Base-by-base conservation (phyloP, 2,113 vertebrate genomes). In the Haemorhous mexicanus region DNA sequence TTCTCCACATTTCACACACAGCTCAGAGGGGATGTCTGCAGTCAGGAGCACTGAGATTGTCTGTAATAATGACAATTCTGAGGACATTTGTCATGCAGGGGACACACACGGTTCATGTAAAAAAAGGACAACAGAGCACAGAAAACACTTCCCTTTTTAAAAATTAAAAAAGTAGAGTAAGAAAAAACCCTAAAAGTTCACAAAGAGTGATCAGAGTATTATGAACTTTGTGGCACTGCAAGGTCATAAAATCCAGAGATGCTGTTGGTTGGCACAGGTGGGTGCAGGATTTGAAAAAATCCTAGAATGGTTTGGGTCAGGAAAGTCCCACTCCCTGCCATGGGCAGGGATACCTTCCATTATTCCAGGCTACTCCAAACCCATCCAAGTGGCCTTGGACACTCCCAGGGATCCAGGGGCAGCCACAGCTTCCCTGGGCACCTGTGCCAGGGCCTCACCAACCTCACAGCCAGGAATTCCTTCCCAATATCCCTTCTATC, bases 401-500 rank as follows among this genome's bases (percentile, higher is more conserved):
- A 33, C 10, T 50, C 0, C 26, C 58, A 80, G 76, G 35, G 43
- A 73, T 64, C 50, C 50, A 66, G 35, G 35, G 3, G 2, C 85
- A 88, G 67, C 26, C 67, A 49, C 67, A 80, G 76, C 35, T 58
- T 11, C 67, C 50, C 86, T 66, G 50, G 50, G 6, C 0, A 43
- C 0, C 35, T 43, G 0, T 13, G 4, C 43, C 43, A 27, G 35
- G 5, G 3, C 3, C 26, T 50, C 17, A 0, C 7, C 43, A 37
- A 10, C 15, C 15, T 66, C 43, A 1, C 12, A 81, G 37, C 0
- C 0, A 76, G 0, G 0, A 67, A 73, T 73, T 66, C 27, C 22
- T 58, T 13, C 32, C 68, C 50, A 37, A 16, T 6, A 6, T 66
- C 50, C 59, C 50, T 64, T 4, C 58, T 0, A 1, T 2, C 35